Conservation (phyloP, 2,113 vertebrate genomes). For the Pogonocichla stellata region DNA sequence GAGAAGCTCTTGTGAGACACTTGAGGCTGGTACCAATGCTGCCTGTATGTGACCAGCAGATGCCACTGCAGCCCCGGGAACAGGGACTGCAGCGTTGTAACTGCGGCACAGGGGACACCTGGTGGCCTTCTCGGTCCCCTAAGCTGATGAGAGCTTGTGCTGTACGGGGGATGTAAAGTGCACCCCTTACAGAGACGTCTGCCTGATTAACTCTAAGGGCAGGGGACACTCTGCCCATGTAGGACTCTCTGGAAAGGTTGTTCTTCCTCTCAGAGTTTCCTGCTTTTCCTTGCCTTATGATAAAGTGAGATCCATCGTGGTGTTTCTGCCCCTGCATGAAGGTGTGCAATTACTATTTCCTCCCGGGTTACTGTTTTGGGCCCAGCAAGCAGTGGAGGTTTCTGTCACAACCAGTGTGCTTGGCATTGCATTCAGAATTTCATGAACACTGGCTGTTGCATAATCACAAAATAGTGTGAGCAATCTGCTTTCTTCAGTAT, state of each 20-base stretch:
- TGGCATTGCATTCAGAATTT: accelerated
- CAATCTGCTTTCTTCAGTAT: neutral
- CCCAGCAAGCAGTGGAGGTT: neutral
- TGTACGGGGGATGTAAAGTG: accelerated
- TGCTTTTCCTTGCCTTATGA: neutral
- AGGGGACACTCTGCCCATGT: neutral
- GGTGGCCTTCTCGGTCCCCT: neutral
- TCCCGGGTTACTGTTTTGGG: neutral
- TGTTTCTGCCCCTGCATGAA: neutral
- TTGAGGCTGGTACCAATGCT: neutral
- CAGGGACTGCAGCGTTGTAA: accelerated
- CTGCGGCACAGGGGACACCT: neutral
- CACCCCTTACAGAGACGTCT: neutral
- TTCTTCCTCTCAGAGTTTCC: neutral
- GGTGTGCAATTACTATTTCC: neutral
- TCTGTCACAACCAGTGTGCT: neutral
- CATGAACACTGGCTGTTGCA: neutral
- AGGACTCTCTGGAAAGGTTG: neutral
- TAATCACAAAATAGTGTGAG: neutral
- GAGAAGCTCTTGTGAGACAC: neutral
- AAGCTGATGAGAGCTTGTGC: neutral
- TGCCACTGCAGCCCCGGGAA: conserved; percentile 36
- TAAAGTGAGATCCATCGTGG: neutral
- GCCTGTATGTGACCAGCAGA: conserved; percentile 44
- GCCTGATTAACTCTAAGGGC: neutral